Evolutionary conservation across 2,888 invertebrate species (phyloP).

Genomic region (Thymelicus lineola): DNA sequence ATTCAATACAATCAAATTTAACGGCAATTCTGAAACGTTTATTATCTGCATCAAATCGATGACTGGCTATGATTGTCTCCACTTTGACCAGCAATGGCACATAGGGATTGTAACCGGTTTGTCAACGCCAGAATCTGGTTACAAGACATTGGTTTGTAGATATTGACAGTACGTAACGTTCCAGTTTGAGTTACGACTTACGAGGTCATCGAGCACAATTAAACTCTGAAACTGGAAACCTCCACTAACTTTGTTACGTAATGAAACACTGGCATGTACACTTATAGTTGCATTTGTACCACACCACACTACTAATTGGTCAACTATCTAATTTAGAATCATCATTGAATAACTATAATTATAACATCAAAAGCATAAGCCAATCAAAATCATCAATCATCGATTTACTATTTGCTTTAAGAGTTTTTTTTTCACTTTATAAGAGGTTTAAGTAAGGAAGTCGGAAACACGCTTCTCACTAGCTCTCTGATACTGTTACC

Average conservation of each 20-base stretch:
- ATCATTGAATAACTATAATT: no score
- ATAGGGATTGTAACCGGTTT: background rate
- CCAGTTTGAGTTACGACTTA: conserved; percentile 3
- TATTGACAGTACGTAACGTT: conserved; percentile 4
- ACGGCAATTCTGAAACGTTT: no score
- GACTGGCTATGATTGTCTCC: background rate
- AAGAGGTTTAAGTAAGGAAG: no score
- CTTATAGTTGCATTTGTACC: background rate
- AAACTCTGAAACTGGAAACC: conserved; percentile 9
- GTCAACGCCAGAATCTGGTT: background rate
- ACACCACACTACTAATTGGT: no score
- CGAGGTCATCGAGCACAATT: conserved; percentile 6
- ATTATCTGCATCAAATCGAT: background rate
- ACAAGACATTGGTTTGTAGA: conserved; percentile 1
- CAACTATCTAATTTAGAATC: no score
- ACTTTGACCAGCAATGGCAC: background rate
- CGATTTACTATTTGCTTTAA: no score
- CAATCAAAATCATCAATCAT: no score
- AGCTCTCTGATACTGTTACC: no score
- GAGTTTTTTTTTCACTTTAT: no score
- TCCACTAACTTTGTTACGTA: background rate
- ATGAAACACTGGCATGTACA: background rate
- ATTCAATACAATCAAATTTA: no score
- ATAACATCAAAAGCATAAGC: no score
- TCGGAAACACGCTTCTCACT: no score